Percentiles rank a stretch among this genome's conserved stretches.
Evolutionary conservation across 92 coral and sea anemone genomes (phyloP).

Genomic region (Diadumene lineata): DNA sequence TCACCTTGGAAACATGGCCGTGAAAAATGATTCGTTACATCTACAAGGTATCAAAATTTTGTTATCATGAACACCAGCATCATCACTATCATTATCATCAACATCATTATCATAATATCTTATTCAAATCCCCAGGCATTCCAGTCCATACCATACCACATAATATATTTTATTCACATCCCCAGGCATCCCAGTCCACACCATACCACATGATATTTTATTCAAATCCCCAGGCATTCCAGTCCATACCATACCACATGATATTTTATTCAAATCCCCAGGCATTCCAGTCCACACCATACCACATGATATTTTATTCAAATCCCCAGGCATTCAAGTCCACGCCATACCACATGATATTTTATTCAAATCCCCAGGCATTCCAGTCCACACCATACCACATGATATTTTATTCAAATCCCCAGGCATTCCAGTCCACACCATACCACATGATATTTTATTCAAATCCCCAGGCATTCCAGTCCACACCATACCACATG

Average conservation of each 20-base stretch:
- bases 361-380: neutral
- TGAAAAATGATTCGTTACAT: constrained; percentile 29
- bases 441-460: neutral
- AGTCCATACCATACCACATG: neutral
- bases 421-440: neutral
- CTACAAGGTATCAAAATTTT: constrained; percentile 21
- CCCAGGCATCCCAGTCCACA: neutral
- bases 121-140: neutral
- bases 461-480: neutral
- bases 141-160: constrained; percentile 2
- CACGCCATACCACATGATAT: neutral
- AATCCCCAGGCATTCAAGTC: neutral
- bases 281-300: neutral
- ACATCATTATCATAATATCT: neutral
- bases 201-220: neutral
- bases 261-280: neutral
- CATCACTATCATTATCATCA: neutral
- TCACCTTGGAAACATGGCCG: constrained; percentile 38
- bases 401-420: neutral
- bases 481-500: neutral
- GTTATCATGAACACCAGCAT: neutral
- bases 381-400: too few relatives aligned
- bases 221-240: neutral
- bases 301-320: neutral
- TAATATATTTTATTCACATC: neutral